Evolutionary conservation across 2,797 vertebrate species (phyloP), one percentile per base, ranked within the genome.

Genomic region (Miichthys miiuy): DNA sequence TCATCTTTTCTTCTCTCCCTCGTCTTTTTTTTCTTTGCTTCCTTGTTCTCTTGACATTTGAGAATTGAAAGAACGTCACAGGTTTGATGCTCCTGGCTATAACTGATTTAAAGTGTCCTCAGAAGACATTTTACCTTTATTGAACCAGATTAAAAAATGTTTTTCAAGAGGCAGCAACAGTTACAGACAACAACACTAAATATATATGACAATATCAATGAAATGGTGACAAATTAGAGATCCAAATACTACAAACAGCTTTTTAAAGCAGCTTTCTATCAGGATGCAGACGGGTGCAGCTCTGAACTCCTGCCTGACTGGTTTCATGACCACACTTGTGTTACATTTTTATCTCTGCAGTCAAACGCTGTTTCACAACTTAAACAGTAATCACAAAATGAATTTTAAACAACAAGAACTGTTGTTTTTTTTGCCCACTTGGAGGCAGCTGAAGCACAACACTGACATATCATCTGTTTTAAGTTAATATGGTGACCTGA

Each of bases 221-320:
- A 63, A 30, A 62, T 0, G 4, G 16, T 17, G 4, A 0, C 17
- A 17, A 2, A 8, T 9, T 38, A 20, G 10, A 20, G 20, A 47
- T 23, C 3, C 3, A 3, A 25, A 12, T 9, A 5, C 3, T n/a
- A 10, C 13, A 58, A 75, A 30, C 17, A n/a, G 44, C 54, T 17
- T 38, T 13, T 44, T 30, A 16, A 51, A 51, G 11, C 13, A 27
- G 18, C 5, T 2, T 17, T 27, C 23, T 20, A 47, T 68, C 48
- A 14, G 48, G 16, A 46, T 4, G 21, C 17, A 7, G 14, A 2
- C 3, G 21, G 11, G 21, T 46, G 68, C 68, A 34, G 25, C 38
- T 60, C 2, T 3, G 2, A 23, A 34, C 63, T 79, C 77, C 69
- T 67, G 69, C 25, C 62, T 27, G 9, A 55, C 75, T 30, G 67